These are phyloP conservation scores for Amphimedon queenslandica DNA, from an alignment of 37 sponge, comb jelly and placozoan species.

Conservation along the genomic window DNA sequence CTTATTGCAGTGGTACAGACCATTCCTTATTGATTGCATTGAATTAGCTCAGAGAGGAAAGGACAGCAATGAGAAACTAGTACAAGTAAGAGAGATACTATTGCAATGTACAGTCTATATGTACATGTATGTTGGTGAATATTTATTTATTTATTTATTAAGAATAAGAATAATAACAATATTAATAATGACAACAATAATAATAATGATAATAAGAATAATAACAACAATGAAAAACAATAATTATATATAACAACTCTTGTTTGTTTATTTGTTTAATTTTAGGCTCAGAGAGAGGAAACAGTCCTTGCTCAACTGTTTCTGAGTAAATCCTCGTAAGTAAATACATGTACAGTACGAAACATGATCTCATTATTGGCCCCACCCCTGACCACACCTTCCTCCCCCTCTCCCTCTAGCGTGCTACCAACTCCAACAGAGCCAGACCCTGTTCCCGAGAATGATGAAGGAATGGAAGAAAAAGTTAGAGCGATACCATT, in stretches of 20 bases:
- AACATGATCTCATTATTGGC: no score
- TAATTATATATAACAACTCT: no score
- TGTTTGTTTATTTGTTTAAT: not conserved
- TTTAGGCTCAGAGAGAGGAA: slow-evolving; percentile 51
- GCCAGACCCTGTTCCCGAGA: slow-evolving; percentile 58
- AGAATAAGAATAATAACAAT: no score
- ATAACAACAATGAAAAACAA: no score
- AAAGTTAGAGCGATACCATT: slow-evolving; percentile 60
- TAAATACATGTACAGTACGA: not conserved
- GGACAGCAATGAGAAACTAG: slow-evolving; percentile 40
- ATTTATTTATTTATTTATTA: no score
- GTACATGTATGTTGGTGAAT: no score
- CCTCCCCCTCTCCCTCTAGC: slow-evolving; percentile 14
- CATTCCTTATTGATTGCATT: not conserved
- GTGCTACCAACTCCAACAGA: slow-evolving; percentile 53
- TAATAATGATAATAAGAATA: no score
- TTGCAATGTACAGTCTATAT: not conserved
- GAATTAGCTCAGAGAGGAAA: slow-evolving; percentile 38
- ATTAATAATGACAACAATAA: no score
- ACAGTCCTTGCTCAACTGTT: slow-evolving; percentile 65
- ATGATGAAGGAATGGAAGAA: slow-evolving; percentile 9
- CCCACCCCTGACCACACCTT: not conserved
- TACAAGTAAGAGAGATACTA: slow-evolving; percentile 13
- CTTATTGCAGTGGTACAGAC: slow-evolving; percentile 46
- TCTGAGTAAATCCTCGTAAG: slow-evolving; percentile 65